Evolutionary conservation across 2,113 vertebrate species (phyloP).

Genomic region (Silurus glanis): DNA sequence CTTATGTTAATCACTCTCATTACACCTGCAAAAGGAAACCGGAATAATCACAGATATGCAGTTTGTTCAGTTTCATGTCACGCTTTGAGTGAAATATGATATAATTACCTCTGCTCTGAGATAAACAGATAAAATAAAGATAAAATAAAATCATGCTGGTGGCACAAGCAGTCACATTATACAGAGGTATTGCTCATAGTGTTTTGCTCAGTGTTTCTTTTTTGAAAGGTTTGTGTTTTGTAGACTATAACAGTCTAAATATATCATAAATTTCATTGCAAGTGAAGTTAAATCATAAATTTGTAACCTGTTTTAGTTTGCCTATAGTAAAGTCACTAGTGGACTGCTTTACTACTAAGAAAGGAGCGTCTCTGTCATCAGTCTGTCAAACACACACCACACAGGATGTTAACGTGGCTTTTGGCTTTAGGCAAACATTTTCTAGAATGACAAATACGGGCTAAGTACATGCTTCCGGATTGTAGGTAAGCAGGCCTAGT

Average conservation of each 20-base stretch:
- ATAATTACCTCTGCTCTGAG: background rate
- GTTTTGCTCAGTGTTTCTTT: background rate
- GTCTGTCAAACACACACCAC: constrained; percentile 35
- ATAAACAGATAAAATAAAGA: background rate
- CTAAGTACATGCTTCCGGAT: constrained; percentile 33
- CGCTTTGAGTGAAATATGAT: background rate
- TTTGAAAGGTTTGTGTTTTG: no score
- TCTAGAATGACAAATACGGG: constrained; percentile 34
- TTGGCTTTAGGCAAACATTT: constrained; percentile 52
- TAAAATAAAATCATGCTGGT: background rate
- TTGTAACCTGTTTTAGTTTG: constrained; percentile 7
- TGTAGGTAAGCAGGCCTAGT: constrained; percentile 19
- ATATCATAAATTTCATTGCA: background rate
- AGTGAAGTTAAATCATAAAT: background rate
- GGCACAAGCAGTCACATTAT: background rate
- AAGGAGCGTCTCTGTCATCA: constrained; percentile 31
- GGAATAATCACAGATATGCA: constrained; percentile 28
- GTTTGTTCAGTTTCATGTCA: background rate
- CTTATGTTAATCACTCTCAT: constrained; percentile 1
- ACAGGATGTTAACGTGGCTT: constrained; percentile 29
- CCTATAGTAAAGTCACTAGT: constrained; percentile 10
- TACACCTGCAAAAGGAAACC: background rate
- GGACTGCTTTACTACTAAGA: background rate
- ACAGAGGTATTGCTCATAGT: background rate
- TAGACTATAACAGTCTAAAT: background rate